phyloP scores from a whole-genome alignment of 2,113 vertebrate species.

The Sander lucioperca region DNA sequence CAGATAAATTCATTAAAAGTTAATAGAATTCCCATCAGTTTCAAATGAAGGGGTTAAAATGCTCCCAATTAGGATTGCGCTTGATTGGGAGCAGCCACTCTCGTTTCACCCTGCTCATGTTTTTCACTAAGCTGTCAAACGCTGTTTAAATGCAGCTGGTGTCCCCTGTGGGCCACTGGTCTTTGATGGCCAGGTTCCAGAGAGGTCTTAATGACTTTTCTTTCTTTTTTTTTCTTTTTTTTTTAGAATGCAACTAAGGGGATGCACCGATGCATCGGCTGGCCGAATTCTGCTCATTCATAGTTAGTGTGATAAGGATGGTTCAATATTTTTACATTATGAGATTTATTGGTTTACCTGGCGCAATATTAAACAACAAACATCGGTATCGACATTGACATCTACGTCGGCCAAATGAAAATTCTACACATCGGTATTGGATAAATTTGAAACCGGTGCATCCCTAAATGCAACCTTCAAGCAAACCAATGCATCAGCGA shows the following conservation, averaged over 20 bases:
- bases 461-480: too few relatives aligned
- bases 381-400: too few relatives aligned
- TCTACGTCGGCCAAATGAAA: too few relatives aligned
- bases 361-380: too few relatives aligned
- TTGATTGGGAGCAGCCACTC: slow-evolving; percentile 8
- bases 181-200: background rate
- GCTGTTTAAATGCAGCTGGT: background rate
- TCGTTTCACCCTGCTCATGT: too few relatives aligned
- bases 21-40: slow-evolving; percentile 6
- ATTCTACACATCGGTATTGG: too few relatives aligned
- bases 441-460: too few relatives aligned
- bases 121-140: slow-evolving; percentile 9
- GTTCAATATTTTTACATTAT: too few relatives aligned
- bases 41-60: slow-evolving; percentile 28
- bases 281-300: too few relatives aligned
- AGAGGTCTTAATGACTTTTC: background rate
- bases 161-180: background rate
- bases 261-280: too few relatives aligned
- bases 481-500: background rate
- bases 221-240: background rate
- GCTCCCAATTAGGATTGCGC: background rate
- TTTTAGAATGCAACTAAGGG: background rate
- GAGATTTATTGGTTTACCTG: too few relatives aligned
- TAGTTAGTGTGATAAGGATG: too few relatives aligned
- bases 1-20: slow-evolving; percentile 20